Base-by-base conservation (phyloP, 2,888 invertebrate species). In the Oscheius sp. region DNA sequence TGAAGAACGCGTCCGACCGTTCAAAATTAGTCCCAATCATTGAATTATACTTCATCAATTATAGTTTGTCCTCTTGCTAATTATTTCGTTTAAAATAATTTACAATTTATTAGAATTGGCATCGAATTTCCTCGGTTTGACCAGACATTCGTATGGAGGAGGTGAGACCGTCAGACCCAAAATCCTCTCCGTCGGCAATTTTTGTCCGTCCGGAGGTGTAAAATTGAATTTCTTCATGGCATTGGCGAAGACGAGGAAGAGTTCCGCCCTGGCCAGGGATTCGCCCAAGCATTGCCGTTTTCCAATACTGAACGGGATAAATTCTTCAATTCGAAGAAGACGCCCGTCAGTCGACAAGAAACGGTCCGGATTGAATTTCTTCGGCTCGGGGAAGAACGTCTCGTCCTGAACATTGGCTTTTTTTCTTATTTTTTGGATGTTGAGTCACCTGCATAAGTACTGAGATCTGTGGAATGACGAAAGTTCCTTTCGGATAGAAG, bases 271-370 rank as follows among this genome's bases (percentile, higher is more conserved):
- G 3, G 87, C 87, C 41, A 87, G 68, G 7, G 84, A 84, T 71
- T 88, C 87, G 12, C 87, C 87, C 41, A 88, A 73, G 74, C 87
- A 87, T 72, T 86, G 84, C 18, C 88, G 72, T 63, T 84, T 85
- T 13, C 86, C 87, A 46, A 87, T 81, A 2, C 84, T 84, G 73
- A 87, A 87, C 25, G 87, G 87, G 61, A 87, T 55, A 41, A 86
- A 85, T 27, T 84, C 84, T 46, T 86, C 86, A 35, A 79, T 75
- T 46, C 74, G 77, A 58, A 78, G 77, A 61, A 87, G 76, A 53
- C 80, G 80, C 12, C 75, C 74, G 13, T 83, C 76, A 16, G 70
- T 75, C 72, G 86, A 85, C 12, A 89, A 70, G 72, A 89, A 89
- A 63, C 89, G 79, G 12, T 84, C 82, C 2, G 89, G 89, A 55